Evolutionary conservation across 2,797 vertebrate genomes (phyloP).

Genomic region (Pseudotriccus pelzelni): DNA sequence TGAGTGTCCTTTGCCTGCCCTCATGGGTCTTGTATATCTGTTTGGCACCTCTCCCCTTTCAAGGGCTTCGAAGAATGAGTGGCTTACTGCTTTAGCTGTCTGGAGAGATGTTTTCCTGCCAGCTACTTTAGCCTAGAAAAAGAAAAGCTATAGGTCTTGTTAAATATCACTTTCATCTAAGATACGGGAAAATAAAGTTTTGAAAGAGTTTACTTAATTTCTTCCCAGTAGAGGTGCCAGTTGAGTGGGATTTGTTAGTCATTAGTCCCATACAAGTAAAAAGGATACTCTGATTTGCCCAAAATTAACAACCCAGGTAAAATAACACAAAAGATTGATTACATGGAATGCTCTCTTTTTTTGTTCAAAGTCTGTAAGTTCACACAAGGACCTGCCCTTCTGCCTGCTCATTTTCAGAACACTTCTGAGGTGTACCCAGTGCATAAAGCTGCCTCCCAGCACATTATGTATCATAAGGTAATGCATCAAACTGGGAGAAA

Average conservation of each 20-base stretch:
- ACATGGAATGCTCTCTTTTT: background rate
- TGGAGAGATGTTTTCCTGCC: background rate
- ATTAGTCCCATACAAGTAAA: background rate
- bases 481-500: background rate
- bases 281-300: background rate
- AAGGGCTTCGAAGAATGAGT: background rate
- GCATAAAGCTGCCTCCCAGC: background rate
- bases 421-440: background rate
- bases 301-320: background rate
- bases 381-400: background rate
- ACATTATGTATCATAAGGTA: background rate
- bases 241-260: background rate
- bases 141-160: background rate
- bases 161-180: background rate
- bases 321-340: background rate
- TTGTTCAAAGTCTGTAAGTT: background rate
- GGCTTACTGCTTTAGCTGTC: background rate
- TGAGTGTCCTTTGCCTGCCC: background rate
- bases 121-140: background rate
- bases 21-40: rapidly evolving
- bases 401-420: background rate
- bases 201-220: background rate
- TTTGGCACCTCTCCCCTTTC: background rate
- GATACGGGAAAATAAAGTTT: background rate
- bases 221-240: background rate